Percentiles rank a stretch among this genome's conserved stretches.
Conservation (phyloP, 2,797 vertebrate species). For the Masticophis lateralis region DNA sequence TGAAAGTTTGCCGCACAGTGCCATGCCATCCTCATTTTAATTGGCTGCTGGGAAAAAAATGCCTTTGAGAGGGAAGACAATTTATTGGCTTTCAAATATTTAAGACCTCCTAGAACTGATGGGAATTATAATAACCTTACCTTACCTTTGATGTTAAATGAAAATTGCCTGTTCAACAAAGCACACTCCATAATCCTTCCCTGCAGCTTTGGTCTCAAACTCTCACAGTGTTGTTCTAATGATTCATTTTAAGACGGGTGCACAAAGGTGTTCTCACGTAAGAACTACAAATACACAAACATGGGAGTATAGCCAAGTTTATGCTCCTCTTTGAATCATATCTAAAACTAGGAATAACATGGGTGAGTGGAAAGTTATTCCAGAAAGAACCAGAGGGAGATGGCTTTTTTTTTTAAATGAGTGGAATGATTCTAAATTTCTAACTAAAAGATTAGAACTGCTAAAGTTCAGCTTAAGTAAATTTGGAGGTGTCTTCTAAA, state of each 20-base stretch:
- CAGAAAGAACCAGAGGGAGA: neutral
- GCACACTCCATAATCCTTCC: neutral
- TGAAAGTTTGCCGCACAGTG: slow-evolving; percentile 15
- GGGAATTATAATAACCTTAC: slow-evolving; percentile 30
- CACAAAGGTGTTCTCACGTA: neutral
- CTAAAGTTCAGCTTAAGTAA: neutral
- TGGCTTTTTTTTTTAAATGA: neutral
- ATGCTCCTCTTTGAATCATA: neutral
- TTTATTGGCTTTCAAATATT: slow-evolving; percentile 51
- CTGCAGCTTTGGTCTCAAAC: neutral
- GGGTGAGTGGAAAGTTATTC: neutral
- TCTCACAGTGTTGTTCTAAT: slow-evolving; percentile 18
- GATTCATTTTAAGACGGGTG: neutral
- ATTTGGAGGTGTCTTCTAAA: neutral
- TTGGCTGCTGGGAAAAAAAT: slow-evolving; percentile 34
- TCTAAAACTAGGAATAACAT: neutral
- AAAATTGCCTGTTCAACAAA: slow-evolving; percentile 25
- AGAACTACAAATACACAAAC: neutral
- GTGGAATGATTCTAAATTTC: neutral
- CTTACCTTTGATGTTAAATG: slow-evolving; percentile 31
- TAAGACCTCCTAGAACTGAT: slow-evolving; percentile 35
- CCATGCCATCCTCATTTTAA: slow-evolving; percentile 24
- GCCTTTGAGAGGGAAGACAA: slow-evolving; percentile 5
- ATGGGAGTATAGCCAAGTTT: neutral
- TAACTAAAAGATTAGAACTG: neutral